Evolutionary conservation across 2,888 invertebrate genomes (phyloP).

Genomic region (Agrochola lota): DNA sequence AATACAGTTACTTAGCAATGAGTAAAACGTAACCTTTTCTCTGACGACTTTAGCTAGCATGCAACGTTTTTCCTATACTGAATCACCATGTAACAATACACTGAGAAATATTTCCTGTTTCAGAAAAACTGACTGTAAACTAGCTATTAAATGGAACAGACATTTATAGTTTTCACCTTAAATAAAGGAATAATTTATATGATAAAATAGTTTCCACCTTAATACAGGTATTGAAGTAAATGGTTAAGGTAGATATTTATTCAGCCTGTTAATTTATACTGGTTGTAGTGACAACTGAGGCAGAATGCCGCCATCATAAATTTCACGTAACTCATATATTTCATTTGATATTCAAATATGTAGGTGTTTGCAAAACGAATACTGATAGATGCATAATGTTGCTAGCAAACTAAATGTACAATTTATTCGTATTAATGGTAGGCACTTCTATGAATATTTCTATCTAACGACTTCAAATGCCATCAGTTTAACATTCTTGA

Average conservation of each 20-base stretch:
- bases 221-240: constrained; percentile 55
- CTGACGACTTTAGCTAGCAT: constrained; percentile 32
- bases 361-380: constrained; percentile 61
- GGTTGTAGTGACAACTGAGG: constrained; percentile 63
- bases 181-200: constrained; percentile 2
- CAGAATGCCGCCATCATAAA: constrained; percentile 64
- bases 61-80: constrained; percentile 56
- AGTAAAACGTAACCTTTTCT: constrained; percentile 30
- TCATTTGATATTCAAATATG: constrained; percentile 67
- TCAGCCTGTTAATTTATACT: constrained; percentile 61
- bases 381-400: constrained; percentile 61
- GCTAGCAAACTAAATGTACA: constrained; percentile 29
- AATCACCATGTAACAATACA: constrained; percentile 25
- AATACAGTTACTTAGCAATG: constrained; percentile 41
- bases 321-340: constrained; percentile 63
- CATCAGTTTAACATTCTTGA: constrained; percentile 13
- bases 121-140: constrained; percentile 37
- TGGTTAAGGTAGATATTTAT: constrained; percentile 52
- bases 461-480: constrained; percentile 25
- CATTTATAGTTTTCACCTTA: background rate
- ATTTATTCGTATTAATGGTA: constrained; percentile 26
- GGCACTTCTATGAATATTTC: constrained; percentile 29
- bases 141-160: constrained; percentile 30
- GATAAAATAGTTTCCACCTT: background rate
- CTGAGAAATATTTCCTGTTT: constrained; percentile 48